A percentile compares a stretch with the other conserved stretches of the same genome.
These are phyloP conservation scores for Epinephelus cyanopodus DNA, from an alignment of 2,113 vertebrate species.

Conservation along the genomic window DNA sequence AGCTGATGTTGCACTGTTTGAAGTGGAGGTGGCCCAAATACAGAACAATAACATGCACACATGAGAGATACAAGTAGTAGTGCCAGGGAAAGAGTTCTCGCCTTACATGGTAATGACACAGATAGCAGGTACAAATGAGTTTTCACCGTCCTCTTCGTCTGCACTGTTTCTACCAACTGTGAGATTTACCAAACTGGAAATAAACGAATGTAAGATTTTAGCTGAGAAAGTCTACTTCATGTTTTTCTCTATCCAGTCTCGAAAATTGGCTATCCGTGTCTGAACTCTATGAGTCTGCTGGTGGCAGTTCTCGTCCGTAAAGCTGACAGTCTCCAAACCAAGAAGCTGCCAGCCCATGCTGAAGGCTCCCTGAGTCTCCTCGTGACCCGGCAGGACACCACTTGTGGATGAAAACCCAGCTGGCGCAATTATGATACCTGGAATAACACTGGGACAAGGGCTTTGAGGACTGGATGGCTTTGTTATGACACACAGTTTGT, in stretches of 20 bases:
- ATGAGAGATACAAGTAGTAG: not conserved
- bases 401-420: conserved; percentile 34
- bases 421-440: conserved; percentile 86
- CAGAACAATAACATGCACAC: conserved; percentile 17
- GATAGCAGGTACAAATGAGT: not conserved
- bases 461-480: conserved; percentile 79
- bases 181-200: not conserved
- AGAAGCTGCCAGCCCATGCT: conserved; percentile 88
- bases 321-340: conserved; percentile 90
- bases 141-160: not conserved
- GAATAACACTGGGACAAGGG: conserved; percentile 88
- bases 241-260: conserved; percentile 92
- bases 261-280: conserved; percentile 87
- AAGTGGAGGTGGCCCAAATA: conserved; percentile 4
- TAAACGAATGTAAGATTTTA: not conserved
- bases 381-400: not conserved
- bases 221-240: conserved; percentile 79
- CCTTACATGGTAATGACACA: conserved; percentile 1
- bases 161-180: not conserved
- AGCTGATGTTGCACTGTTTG: not conserved
- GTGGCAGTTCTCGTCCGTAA: conserved; percentile 86
- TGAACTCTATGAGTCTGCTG: conserved; percentile 86
- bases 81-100: not conserved
- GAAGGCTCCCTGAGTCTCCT: conserved; percentile 67
- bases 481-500: conserved; percentile 88